Conservation (phyloP, 2,888 invertebrate genomes). For the Celastrina argiolus region DNA sequence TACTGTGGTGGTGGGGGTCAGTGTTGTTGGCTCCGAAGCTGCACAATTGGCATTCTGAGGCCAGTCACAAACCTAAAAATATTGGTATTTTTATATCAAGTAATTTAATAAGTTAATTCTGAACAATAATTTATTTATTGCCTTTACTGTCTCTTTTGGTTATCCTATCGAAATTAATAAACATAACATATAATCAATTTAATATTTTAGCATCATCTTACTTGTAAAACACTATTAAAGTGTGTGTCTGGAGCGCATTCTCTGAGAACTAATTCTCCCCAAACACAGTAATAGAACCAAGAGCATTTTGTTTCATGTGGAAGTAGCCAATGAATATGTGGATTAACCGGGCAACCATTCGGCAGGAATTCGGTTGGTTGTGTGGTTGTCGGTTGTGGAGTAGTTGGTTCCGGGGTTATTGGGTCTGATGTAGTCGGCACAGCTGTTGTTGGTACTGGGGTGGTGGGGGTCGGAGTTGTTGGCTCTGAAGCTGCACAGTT, state of each 20-base stretch:
- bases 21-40: not conserved
- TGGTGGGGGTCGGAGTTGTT: constrained; percentile 15
- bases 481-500: not conserved
- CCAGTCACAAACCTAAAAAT: not conserved
- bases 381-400: not conserved
- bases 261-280: constrained; percentile 46
- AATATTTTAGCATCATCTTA: too few species aligned
- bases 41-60: not conserved
- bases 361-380: constrained; percentile 35
- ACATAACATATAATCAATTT: too few species aligned
- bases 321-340: constrained; percentile 54
- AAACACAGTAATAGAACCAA: constrained; percentile 60
- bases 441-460: constrained; percentile 15
- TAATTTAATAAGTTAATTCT: too few species aligned
- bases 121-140: too few species aligned
- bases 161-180: not conserved
- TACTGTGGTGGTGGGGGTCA: constrained; percentile 6
- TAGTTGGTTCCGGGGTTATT: constrained; percentile 19
- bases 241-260: constrained; percentile 45
- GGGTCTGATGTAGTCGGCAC: constrained; percentile 22
- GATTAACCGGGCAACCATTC: too few species aligned
- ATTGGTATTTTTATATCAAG: too few species aligned
- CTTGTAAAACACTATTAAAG: constrained; percentile 54
- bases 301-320: constrained; percentile 52
- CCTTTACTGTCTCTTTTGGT: too few species aligned